Conservation (phyloP, 1,140 invertebrate species). For the Bombus huntii region DNA sequence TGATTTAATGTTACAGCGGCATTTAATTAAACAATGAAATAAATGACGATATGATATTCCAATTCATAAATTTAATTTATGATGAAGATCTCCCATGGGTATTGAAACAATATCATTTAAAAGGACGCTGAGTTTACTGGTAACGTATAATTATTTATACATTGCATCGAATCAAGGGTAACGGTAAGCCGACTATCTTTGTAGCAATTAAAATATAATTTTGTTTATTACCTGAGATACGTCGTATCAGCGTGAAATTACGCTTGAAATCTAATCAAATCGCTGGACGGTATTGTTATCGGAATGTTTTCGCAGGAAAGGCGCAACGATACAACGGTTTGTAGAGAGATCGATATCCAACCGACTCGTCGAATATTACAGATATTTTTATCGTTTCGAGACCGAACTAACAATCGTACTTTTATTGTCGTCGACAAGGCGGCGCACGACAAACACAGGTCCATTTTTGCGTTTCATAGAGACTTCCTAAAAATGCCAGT, state of each 20-base stretch:
- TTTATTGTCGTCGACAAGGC: neutral
- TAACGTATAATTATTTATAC: neutral
- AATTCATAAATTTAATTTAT: neutral
- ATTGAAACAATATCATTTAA: neutral
- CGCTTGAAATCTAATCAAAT: neutral
- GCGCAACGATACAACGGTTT: neutral
- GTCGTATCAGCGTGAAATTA: neutral
- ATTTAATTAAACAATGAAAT: neutral
- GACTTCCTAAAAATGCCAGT: constrained; percentile 2
- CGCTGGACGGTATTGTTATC: neutral
- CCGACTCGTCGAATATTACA: neutral
- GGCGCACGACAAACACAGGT: neutral
- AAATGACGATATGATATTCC: neutral
- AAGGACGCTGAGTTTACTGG: neutral
- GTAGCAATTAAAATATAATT: neutral
- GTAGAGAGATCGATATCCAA: neutral
- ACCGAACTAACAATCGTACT: neutral
- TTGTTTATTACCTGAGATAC: too few relatives aligned
- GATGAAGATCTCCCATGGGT: neutral
- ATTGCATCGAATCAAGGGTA: neutral
- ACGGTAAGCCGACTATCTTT: neutral
- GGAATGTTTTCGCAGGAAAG: neutral
- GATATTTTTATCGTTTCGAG: neutral
- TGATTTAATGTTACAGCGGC: too few relatives aligned
- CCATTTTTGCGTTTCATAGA: neutral